Conservation (phyloP, 2,888 invertebrate species). For the Harmothoe impar region DNA sequence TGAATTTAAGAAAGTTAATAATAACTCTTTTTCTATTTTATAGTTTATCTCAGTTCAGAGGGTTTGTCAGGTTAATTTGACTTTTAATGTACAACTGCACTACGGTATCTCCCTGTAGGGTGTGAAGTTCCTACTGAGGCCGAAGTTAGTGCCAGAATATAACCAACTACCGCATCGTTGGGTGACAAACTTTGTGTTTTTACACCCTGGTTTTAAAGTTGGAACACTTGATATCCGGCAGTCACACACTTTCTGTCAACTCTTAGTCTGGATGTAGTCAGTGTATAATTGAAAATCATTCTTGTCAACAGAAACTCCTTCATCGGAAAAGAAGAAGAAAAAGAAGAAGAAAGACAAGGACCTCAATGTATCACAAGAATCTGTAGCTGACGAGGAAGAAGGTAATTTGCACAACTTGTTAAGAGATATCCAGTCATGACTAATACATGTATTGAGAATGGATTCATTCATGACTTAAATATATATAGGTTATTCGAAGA, state of each 20-base stretch:
- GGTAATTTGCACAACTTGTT: neutral
- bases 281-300: too few species aligned
- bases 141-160: neutral
- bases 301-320: neutral
- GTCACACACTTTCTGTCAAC: too few species aligned
- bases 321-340: constrained; percentile 51
- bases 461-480: neutral
- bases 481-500: neutral
- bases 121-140: neutral
- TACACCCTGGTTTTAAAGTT: neutral
- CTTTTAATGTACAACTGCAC: neutral
- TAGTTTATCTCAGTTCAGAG: too few species aligned
- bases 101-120: neutral
- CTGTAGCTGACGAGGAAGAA: neutral
- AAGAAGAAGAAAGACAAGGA: constrained; percentile 23
- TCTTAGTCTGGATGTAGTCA: too few species aligned
- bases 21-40: too few species aligned
- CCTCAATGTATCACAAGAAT: neutral
- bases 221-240: neutral
- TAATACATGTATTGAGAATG: neutral
- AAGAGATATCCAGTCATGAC: neutral
- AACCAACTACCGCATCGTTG: neutral
- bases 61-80: too few species aligned
- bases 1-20: too few species aligned
- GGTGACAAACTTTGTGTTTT: neutral